Base-by-base conservation (phyloP, 2,888 invertebrate species). In the Pachymerium ferrugineum region DNA sequence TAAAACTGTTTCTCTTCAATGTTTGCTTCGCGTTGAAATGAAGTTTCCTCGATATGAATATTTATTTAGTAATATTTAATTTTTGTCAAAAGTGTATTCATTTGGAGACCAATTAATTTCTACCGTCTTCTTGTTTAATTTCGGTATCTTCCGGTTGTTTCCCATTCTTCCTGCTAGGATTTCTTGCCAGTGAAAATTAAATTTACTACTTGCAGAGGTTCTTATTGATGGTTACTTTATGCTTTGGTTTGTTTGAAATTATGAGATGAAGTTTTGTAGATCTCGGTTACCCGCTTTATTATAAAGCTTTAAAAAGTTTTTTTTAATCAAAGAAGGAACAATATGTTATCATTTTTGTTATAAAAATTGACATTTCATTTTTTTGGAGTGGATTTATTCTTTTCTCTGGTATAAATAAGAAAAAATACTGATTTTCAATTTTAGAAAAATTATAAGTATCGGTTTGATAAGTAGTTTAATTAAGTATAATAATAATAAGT, bases 381-480 rank as follows among this genome's bases (percentile, higher is more conserved):
- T 1, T 10, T 47, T 42, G 6, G n/a, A n/a, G n/a, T n/a, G n/a
- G 4, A n/a, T 42, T 47, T 47, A 16, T 47, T 47, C 19, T n/a
- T 47, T 6, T 47, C 47, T 47, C 47, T 47, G 47, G 47, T 47
- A 47, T 47, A 47, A 47, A 47, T 47, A 47, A 47, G 47, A 47
- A 47, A 47, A 47, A 47, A 47, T 14, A 47, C 10, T 47, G n/a
- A 10, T 47, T 10, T 14, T 47, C 6, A 14, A n/a, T 54, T 54
- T 54, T 54, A 22, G 22, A 22, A 54, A 54, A 54, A 54, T 54
- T 54, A 54, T 54, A 54, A 54, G 16, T 54, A 54, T 54, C 19
- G 19, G 14, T 42, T 47, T 54, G 47, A 54, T 54, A 54, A 54
- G 47, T 54, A 54, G 47, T 54, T 54, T 54, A 54, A 54, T 54